These are phyloP conservation scores for Flabesymbios commensalis DNA, from an alignment of 2,888 invertebrate genomes.

Conservation along the genomic window DNA sequence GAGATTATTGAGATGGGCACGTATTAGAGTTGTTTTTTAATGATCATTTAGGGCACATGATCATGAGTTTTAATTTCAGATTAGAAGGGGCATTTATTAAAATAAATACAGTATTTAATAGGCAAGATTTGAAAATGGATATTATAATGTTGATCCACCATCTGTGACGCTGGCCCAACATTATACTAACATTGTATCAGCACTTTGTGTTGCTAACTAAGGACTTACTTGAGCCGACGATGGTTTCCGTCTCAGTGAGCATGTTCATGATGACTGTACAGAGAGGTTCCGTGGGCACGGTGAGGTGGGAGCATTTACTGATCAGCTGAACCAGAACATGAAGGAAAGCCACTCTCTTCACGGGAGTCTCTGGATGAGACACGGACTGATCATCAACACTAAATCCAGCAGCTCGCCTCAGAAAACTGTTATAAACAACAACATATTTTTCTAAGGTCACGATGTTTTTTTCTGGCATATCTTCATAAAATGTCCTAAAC, in stretches of 20 bases:
- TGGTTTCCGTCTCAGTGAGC: slow-evolving; percentile 55
- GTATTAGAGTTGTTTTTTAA: too few relatives aligned
- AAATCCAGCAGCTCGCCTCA: slow-evolving; percentile 70
- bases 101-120: too few relatives aligned
- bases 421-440: slow-evolving; percentile 63
- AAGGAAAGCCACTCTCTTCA: slow-evolving; percentile 69
- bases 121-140: too few relatives aligned
- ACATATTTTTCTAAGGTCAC: slow-evolving; percentile 62
- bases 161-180: too few relatives aligned
- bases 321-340: slow-evolving; percentile 69
- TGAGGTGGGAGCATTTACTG: slow-evolving; percentile 52
- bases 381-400: slow-evolving; percentile 55
- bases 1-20: too few relatives aligned
- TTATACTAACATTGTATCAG: too few relatives aligned
- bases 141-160: too few relatives aligned
- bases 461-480: slow-evolving; percentile 65
- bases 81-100: too few relatives aligned
- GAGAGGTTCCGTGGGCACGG: slow-evolving; percentile 37
- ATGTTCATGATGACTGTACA: slow-evolving; percentile 50
- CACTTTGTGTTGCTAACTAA: background rate
- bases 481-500: background rate
- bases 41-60: too few relatives aligned
- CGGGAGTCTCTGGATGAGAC: slow-evolving; percentile 64
- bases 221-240: slow-evolving; percentile 25
- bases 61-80: too few relatives aligned